Conservation (phyloP, 2,797 vertebrate genomes). For the Trachurus trachurus region DNA sequence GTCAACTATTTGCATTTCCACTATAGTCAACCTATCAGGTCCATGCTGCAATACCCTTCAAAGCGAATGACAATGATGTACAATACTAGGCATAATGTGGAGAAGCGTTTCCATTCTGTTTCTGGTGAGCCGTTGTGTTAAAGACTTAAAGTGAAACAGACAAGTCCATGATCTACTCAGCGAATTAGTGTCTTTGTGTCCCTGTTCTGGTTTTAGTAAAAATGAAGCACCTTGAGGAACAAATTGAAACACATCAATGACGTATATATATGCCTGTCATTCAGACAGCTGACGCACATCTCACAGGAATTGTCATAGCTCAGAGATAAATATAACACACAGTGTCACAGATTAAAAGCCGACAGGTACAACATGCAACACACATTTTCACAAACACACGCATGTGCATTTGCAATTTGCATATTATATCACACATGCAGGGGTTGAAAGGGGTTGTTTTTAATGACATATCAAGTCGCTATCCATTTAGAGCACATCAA, state of each 20-base stretch:
- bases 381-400: background rate
- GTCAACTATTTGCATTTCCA: background rate
- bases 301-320: background rate
- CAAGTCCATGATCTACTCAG: background rate
- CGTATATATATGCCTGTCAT: background rate
- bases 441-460: background rate
- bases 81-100: background rate
- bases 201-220: constrained; percentile 4
- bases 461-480: background rate
- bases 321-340: background rate
- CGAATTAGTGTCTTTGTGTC: background rate
- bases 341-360: background rate
- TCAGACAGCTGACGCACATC: constrained; percentile 20
- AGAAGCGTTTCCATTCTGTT: background rate
- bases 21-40: background rate
- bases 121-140: background rate
- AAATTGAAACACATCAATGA: constrained; percentile 10
- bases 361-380: background rate
- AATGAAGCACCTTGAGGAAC: background rate
- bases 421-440: constrained; percentile 11
- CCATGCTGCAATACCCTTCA: background rate
- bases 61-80: background rate
- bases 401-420: background rate
- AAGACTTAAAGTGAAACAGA: background rate
- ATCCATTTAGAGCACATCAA: constrained; percentile 4